Base-by-base conservation (phyloP, 53 echinoderm and acorn worm genomes). In the Luidia sarsii region DNA sequence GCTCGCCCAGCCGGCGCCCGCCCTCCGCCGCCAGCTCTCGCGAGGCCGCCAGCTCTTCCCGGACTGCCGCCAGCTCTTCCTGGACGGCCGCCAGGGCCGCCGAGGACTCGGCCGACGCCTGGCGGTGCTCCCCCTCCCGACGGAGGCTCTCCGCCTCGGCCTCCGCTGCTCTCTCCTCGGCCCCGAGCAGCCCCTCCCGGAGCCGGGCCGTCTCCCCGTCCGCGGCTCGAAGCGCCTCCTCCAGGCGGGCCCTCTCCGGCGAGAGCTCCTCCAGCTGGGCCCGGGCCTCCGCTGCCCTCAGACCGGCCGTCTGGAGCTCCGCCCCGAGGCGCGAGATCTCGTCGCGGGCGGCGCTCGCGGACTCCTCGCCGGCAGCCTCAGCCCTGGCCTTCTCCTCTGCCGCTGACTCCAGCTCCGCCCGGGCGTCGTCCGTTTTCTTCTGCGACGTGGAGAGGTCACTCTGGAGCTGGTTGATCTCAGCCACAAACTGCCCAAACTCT, bases 151-250 rank as follows among this genome's bases (percentile, higher is more conserved):
- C 27, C 8, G 19, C 14, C 41, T 57, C 18, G n/a, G 39, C 39
- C 2, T 74, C 39, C 23, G 21, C 14, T 1, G 57, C 29, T 39
- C 51, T 39, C 38, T 57, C 56, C 57, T 57, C n/a, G 21, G 74
- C 56, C n/a, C 21, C 18, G 4, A 24, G 18, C 1, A 74, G 39
- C 16, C 39, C 39, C 27, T 57, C 57, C 3, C 57, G 57, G 32
- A 74, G 59, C 13, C 57, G 56, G 7, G 6, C 39, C 21, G 88
- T 79, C 69, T 91, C 91, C 57, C 84, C 66, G 61, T 61, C 59
- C 11, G 74, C 65, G 16, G 39, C 48, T 70, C 50, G 31, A 33
- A 66, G 67, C 20, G 85, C 70, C 21, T 82, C 89, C 49, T 91
- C 86, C 10, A 71, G 53, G 25, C 82, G 61, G 24, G 33, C 35